A percentile compares a stretch with the other conserved stretches of the same genome.
Evolutionary conservation across 2,797 vertebrate species (phyloP).

Genomic region (Mus caroli): DNA sequence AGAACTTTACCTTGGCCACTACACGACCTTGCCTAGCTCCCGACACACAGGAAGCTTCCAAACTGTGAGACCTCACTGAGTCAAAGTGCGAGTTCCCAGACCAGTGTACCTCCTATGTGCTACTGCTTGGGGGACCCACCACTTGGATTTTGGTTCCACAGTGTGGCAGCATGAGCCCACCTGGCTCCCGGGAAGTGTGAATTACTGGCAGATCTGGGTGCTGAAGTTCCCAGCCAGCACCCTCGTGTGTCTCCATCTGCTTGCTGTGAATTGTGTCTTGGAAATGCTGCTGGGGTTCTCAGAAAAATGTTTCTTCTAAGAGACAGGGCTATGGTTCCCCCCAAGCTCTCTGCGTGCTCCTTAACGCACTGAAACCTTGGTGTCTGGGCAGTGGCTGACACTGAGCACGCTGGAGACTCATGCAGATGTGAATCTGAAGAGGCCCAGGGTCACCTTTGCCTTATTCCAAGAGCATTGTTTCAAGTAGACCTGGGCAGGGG

Average conservation of each 20-base stretch:
- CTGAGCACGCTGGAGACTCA: not conserved
- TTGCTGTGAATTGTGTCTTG: constrained; percentile 52
- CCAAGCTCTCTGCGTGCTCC: not conserved
- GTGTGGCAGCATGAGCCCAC: not conserved
- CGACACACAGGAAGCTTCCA: not conserved
- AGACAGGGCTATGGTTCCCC: not conserved
- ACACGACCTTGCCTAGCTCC: not conserved
- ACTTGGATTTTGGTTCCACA: not conserved
- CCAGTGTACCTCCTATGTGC: not conserved
- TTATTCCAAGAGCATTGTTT: not conserved
- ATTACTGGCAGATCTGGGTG: constrained; percentile 22
- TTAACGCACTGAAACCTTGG: not conserved
- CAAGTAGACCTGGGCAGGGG: not conserved
- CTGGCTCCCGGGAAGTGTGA: not conserved
- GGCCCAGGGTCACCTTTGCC: not conserved
- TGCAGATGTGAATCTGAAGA: not conserved
- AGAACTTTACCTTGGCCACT: not conserved
- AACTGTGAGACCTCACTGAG: not conserved
- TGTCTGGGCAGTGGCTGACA: not conserved
- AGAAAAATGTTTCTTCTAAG: constrained; percentile 39
- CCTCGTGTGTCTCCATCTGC: constrained; percentile 55
- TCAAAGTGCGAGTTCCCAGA: not conserved
- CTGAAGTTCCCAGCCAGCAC: constrained; percentile 20
- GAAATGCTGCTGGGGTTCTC: constrained; percentile 44
- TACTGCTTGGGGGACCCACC: not conserved